Evolutionary conservation across 1,140 invertebrate species (phyloP).

Genomic region (Drosophila yakuba): DNA sequence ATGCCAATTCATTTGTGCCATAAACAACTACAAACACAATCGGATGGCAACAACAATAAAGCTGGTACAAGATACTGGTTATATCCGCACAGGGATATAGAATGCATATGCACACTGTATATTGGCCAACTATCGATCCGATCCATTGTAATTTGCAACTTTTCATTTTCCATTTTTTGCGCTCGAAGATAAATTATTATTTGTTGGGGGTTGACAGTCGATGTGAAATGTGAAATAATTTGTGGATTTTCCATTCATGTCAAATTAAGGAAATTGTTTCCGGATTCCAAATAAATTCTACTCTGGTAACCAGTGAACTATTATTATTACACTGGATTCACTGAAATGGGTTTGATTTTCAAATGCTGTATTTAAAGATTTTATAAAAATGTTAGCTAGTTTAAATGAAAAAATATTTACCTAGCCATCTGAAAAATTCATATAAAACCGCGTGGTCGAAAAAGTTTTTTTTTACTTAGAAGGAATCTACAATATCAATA

Average conservation of each 20-base stretch:
- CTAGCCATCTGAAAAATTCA: no score
- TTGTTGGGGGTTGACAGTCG: slow-evolving; percentile 31
- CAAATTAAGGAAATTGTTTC: slow-evolving; percentile 38
- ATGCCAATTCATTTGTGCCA: slow-evolving; percentile 78
- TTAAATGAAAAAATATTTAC: no score
- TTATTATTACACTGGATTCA: slow-evolving; percentile 53
- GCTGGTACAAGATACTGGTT: slow-evolving; percentile 22
- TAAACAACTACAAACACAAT: slow-evolving; percentile 58
- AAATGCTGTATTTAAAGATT: background rate
- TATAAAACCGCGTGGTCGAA: no score
- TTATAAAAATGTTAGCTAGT: no score
- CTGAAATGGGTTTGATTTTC: slow-evolving; percentile 19
- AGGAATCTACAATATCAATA: background rate
- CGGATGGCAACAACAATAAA: slow-evolving; percentile 36
- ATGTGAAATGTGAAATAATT: slow-evolving; percentile 36
- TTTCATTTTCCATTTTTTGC: slow-evolving; percentile 57
- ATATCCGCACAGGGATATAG: slow-evolving; percentile 26
- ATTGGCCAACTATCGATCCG: slow-evolving; percentile 69
- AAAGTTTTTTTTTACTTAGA: no score
- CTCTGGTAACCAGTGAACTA: slow-evolving; percentile 40
- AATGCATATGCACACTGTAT: slow-evolving; percentile 27
- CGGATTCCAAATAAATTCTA: slow-evolving; percentile 1
- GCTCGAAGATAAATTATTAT: slow-evolving; percentile 37
- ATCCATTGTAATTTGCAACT: slow-evolving; percentile 63
- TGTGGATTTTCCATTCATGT: slow-evolving; percentile 20